Evolutionary conservation across 2,888 invertebrate species (phyloP), one percentile per base, ranked within the genome.

Genomic region (Drosophila yooni): DNA sequence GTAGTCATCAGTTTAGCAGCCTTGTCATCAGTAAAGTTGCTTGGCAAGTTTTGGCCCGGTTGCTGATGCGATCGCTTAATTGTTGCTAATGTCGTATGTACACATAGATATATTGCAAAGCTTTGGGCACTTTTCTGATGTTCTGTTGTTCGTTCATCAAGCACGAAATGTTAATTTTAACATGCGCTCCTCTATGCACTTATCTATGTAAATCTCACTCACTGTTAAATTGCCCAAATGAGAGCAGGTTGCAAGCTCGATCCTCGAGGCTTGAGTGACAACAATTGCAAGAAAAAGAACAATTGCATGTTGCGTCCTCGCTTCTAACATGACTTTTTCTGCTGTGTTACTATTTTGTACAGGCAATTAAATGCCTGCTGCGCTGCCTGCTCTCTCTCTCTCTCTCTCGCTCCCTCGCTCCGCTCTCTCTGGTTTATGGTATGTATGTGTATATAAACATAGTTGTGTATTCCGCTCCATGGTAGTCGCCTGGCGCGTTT

Each of bases 281-380:
- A 21, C 50, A 31, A 29, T 36, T 38, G 43, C 46, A 36, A 13
- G 27, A 53, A 13, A 18, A 57, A 60, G 52, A 63, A 57, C 56
- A 66, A 54, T 51, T 59, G 62, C 70, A 69, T 74, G 60, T 54
- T 72, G 46, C 34, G 36, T 62, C 34, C 43, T 36, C 58, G 61
- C 65, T 66, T 66, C 53, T 70, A 58, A 50, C 31, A 51, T 43
- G 57, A 53, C 27, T 58, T 61, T 61, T 61, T 63, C 63, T 76
- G 86, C 64, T 74, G 61, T 75, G 53, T 43, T 84, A 81, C 79
- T 88, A 83, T 76, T 80, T 86, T 83, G 82, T 88, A 83, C 80
- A 88, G 78, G 87, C 85, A 86, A 87, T 86, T 86, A 89, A 87
- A 80, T 79, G 83, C 79, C 81, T 76, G 79, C 83, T 88, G 80